Conservation (phyloP, 2,797 vertebrate species). For the Brotogeris chrysoptera region DNA sequence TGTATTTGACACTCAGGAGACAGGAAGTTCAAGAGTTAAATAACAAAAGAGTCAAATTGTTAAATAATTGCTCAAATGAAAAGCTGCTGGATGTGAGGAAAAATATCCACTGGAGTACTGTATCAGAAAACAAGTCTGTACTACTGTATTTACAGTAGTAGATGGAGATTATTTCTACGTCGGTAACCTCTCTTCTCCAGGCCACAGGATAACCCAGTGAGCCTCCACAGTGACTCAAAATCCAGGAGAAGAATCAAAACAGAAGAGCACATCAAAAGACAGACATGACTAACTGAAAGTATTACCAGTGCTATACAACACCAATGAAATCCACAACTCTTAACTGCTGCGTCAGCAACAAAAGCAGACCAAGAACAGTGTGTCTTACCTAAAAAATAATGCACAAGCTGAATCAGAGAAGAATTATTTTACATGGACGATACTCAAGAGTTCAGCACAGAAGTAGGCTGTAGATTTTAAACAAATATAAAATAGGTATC, state of each 20-base stretch:
- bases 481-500: neutral
- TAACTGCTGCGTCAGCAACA: neutral
- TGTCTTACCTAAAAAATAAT: neutral
- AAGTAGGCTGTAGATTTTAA: neutral
- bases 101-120: neutral
- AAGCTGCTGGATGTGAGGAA: neutral
- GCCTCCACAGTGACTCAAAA: neutral
- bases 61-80: neutral
- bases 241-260: neutral
- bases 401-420: neutral
- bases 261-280: neutral
- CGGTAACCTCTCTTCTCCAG: neutral
- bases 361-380: neutral
- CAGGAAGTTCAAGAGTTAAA: neutral
- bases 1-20: neutral
- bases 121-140: neutral
- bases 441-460: neutral
- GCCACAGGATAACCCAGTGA: neutral
- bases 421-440: rapidly evolving
- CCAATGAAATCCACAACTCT: neutral
- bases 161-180: neutral
- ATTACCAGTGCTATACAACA: neutral
- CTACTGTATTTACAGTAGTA: neutral
- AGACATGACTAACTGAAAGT: neutral
- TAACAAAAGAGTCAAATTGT: neutral